Conservation (phyloP, 2,888 invertebrate genomes). For the Cantharis rustica region DNA sequence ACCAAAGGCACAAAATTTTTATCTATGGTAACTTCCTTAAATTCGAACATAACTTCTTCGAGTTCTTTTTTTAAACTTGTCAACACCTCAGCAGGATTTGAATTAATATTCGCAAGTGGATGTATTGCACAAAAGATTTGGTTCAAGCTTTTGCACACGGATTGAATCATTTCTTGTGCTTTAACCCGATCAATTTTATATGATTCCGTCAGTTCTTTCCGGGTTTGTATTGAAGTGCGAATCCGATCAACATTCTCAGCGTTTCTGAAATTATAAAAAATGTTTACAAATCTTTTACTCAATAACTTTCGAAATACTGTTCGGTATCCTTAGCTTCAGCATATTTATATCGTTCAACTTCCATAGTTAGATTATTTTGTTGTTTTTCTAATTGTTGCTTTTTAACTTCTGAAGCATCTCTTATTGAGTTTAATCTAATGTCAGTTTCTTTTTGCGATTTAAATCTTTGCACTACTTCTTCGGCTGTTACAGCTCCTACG, state of each 20-base stretch:
- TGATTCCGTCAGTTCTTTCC: slow-evolving; percentile 54
- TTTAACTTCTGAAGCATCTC: slow-evolving; percentile 73
- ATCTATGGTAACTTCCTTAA: neutral
- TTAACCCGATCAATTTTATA: slow-evolving; percentile 50
- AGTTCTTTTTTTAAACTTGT: slow-evolving; percentile 15
- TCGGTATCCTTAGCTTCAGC: slow-evolving; percentile 80
- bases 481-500: slow-evolving; percentile 72
- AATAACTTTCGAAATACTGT: slow-evolving; percentile 62
- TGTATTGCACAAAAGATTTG: slow-evolving; percentile 34
- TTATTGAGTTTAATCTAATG: slow-evolving; percentile 70
- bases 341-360: slow-evolving; percentile 78
- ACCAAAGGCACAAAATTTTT: neutral
- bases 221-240: slow-evolving; percentile 63
- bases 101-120: slow-evolving; percentile 12
- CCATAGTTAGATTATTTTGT: slow-evolving; percentile 67
- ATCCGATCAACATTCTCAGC: slow-evolving; percentile 71
- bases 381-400: slow-evolving; percentile 71
- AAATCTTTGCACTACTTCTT: slow-evolving; percentile 76
- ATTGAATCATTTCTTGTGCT: slow-evolving; percentile 38
- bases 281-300: slow-evolving; percentile 5
- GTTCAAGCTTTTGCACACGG: slow-evolving; percentile 34
- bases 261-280: slow-evolving; percentile 60
- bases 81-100: slow-evolving; percentile 1
- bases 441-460: slow-evolving; percentile 75
- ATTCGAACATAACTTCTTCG: slow-evolving; percentile 8